Conservation (phyloP, 1,140 invertebrate genomes). For the Solen grandis region DNA sequence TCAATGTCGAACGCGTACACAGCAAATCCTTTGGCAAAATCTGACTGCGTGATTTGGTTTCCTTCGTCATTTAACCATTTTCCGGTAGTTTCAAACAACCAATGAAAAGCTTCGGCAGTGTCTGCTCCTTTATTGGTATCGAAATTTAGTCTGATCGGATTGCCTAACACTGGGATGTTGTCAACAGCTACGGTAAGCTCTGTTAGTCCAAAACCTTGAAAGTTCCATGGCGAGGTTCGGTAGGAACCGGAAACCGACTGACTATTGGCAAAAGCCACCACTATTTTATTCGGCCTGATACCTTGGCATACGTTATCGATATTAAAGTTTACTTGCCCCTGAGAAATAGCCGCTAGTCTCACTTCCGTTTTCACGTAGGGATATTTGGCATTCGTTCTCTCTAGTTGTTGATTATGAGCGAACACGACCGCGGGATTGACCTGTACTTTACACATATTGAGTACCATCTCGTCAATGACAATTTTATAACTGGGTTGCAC, state of each 20-base stretch:
- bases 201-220: neutral
- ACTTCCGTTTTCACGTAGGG: too few species aligned
- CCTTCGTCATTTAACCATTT: constrained; percentile 15
- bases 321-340: too few species aligned
- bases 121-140: neutral
- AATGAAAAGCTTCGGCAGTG: neutral
- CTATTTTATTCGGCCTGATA: too few species aligned
- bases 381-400: constrained; percentile 3
- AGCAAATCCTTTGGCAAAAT: neutral
- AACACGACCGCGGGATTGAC: too few species aligned
- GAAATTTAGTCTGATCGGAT: neutral
- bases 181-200: neutral
- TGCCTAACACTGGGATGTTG: neutral
- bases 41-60: neutral
- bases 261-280: too few species aligned
- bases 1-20: neutral
- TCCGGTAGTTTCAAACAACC: neutral
- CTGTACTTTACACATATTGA: too few species aligned
- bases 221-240: neutral
- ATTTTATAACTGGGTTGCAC: neutral
- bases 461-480: neutral
- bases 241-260: neutral
- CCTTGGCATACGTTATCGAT: too few species aligned
- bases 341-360: neutral
- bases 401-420: too few species aligned